Conservation (phyloP, 2,888 invertebrate genomes). For the Cephonodes hylas region DNA sequence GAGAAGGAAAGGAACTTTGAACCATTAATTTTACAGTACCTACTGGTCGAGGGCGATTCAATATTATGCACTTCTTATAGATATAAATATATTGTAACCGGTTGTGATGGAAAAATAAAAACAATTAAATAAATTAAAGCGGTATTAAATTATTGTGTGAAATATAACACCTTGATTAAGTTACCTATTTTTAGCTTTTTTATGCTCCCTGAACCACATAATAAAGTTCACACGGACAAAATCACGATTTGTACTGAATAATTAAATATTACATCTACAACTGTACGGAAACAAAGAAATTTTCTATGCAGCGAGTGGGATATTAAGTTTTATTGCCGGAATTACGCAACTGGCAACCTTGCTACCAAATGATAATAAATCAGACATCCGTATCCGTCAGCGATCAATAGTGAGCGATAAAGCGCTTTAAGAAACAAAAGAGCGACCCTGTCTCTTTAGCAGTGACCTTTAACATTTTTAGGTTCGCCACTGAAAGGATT, state of each 20-base stretch:
- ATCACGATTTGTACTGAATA: too few species aligned
- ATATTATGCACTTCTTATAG: not conserved
- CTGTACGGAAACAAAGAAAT: too few species aligned
- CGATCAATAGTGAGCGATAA: slow-evolving; percentile 11
- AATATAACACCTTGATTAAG: not conserved
- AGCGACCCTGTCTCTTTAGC: slow-evolving; percentile 2
- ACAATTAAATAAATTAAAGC: too few species aligned
- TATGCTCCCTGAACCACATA: too few species aligned
- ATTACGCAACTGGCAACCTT: slow-evolving; percentile 45
- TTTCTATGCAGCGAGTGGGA: not conserved
- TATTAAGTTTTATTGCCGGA: slow-evolving; percentile 32
- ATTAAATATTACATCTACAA: too few species aligned
- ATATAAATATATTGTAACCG: not conserved
- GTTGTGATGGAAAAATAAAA: too few species aligned
- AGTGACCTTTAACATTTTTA: slow-evolving; percentile 2
- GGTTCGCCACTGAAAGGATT: not conserved
- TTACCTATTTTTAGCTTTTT: not conserved
- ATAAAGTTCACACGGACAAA: too few species aligned
- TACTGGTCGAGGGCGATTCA: too few species aligned
- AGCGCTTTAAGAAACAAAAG: slow-evolving; percentile 6
- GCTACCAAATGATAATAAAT: slow-evolving; percentile 36
- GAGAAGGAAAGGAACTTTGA: not conserved
- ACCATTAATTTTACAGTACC: not conserved
- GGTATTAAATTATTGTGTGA: not conserved
- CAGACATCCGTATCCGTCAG: slow-evolving; percentile 30